These are phyloP conservation scores for Indicator maculatus DNA, from an alignment of 2,113 vertebrate genomes.

Conservation along the genomic window DNA sequence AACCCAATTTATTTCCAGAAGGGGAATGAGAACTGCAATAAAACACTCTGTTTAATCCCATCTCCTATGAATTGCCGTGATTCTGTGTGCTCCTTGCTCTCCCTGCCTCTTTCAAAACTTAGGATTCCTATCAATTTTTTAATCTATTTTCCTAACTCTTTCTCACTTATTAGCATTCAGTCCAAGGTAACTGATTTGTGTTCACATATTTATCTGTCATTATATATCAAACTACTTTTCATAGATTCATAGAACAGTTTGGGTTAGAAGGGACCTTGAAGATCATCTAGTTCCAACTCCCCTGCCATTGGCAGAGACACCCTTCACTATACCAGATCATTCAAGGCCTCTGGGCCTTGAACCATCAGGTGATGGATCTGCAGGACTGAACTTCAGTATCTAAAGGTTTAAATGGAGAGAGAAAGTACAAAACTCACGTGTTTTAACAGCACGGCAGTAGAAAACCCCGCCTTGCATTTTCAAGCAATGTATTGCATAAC, in stretches of 20 bases:
- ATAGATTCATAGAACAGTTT: no score
- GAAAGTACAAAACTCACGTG: constrained; percentile 24
- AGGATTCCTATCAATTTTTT: background rate
- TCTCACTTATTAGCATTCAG: background rate
- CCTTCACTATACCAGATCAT: no score
- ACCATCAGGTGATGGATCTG: background rate
- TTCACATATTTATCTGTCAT: background rate
- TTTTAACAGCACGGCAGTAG: constrained; percentile 27
- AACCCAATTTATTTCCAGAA: background rate
- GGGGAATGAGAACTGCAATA: constrained; percentile 16
- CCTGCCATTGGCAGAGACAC: no score
- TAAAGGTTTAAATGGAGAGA: background rate
- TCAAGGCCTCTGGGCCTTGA: no score
- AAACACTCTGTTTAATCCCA: background rate
- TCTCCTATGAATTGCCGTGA: background rate
- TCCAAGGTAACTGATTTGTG: background rate
- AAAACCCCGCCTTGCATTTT: constrained; percentile 45
- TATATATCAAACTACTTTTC: background rate
- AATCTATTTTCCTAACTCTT: background rate
- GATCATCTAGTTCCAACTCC: no score
- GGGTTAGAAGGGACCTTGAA: no score
- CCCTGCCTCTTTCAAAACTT: background rate
- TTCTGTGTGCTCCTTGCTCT: background rate
- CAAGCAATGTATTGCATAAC: constrained; percentile 76
- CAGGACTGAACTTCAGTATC: background rate